These are phyloP conservation scores for Odontocerum albicorne DNA, from an alignment of 2,888 invertebrate species.

Conservation along the genomic window DNA sequence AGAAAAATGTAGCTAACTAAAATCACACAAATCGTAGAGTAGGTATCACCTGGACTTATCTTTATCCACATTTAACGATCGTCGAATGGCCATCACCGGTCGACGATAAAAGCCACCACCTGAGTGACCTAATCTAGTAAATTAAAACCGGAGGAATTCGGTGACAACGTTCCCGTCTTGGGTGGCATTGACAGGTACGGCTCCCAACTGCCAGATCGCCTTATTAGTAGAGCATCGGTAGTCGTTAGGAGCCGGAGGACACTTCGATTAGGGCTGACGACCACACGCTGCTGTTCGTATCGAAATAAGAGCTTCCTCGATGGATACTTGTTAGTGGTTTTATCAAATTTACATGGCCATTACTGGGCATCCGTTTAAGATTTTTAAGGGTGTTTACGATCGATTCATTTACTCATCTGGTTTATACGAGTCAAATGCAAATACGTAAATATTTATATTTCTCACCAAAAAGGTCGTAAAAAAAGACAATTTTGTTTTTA, in stretches of 20 bases:
- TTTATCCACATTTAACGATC: background rate
- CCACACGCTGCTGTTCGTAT: constrained; percentile 2
- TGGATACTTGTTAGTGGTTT: too few species aligned
- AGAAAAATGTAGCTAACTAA: too few species aligned
- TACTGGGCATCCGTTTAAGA: too few species aligned
- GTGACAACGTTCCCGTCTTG: constrained; percentile 34
- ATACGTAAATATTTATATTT: too few species aligned
- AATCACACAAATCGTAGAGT: too few species aligned
- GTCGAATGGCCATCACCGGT: background rate
- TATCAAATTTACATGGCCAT: too few species aligned
- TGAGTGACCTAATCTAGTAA: constrained; percentile 15
- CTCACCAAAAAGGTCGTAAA: too few species aligned
- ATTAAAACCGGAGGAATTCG: constrained; percentile 28
- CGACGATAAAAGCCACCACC: background rate
- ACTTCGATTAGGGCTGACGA: background rate
- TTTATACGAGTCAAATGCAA: too few species aligned
- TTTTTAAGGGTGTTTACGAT: too few species aligned
- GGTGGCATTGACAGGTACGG: constrained; percentile 35
- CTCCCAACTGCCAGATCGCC: constrained; percentile 14
- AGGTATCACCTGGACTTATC: too few species aligned
- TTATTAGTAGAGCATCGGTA: constrained; percentile 32
- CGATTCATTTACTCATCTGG: too few species aligned
- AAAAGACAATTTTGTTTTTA: too few species aligned
- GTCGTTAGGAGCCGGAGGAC: constrained; percentile 12
- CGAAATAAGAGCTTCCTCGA: background rate